Evolutionary conservation across 2,113 vertebrate species (phyloP), one percentile per base, ranked within the genome.

Genomic region (Petrocephalus microphthalmus): DNA sequence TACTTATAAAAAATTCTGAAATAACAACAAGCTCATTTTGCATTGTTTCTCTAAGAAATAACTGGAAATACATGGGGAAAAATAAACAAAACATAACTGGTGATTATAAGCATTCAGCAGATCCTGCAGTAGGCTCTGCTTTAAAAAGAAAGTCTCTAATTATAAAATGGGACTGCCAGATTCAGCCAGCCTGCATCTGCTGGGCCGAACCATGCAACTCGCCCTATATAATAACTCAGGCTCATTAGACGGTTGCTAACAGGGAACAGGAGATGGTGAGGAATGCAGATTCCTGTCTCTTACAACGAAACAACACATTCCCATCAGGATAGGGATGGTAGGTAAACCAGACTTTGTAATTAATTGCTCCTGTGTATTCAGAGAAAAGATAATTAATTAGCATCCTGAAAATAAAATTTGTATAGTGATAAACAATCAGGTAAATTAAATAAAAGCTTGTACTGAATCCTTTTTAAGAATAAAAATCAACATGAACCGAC

Each of bases 161-260:
- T 93, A 92, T 91, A 89, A 84, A 89, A 81, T 89, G 89, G 91
- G 90, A 89, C 87, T 91, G 86, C 57, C 89, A 91, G 90, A 91
- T 87, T 87, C 74, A 90, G 67, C 85, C 64, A 81, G 85, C 89
- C 83, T 89, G 88, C 10, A 89, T 91, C 89, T 88, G 86, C 86
- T 42, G 29, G 20, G 90, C 88, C 88, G 89, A 89, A 89, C 85
- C 11, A 25, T 89, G 88, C 87, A 91, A 91, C 89, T 93, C 91
- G 91, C 92, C 91, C 91, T 92, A 91, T 49, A 92, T 92, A 91
- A 90, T 82, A 91, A 89, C 88, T 91, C 92, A 90, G 88, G 91
- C 92, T 94, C 93, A 91, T 94, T 93, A 93, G 91, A 89, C 88
- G 92, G 92, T 92, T 64, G 3, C 81, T 88, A 86, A 53, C 90